Base-by-base conservation (phyloP, 2,797 vertebrate genomes). In the Sebastes kiyomatsui region DNA sequence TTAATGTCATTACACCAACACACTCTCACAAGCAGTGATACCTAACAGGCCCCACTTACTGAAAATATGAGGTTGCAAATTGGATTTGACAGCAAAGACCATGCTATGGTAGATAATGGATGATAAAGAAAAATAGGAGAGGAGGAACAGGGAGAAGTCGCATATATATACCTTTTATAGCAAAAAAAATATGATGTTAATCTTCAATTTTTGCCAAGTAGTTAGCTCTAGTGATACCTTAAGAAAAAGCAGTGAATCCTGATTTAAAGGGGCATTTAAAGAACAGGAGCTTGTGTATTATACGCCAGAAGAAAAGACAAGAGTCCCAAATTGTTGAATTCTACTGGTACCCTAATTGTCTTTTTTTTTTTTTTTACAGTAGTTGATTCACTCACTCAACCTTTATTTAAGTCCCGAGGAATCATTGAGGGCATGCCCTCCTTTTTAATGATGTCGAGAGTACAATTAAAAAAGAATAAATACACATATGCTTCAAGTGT, bases 1-100 rank as follows among this genome's bases (percentile, higher is more conserved):
- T 78, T 77, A 58, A 73, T 77, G 59, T 75, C 65, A 72, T 72
- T 65, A 59, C 61, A 60, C 28, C 30, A 32, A 30, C 16, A 42
- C 70, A 67, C 55, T 61, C 38, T 77, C 62, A 61, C 18, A 30
- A 69, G 65, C 59, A 38, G 70, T 22, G 20, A 72, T 60, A 60
- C 42, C 54, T 49, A 22, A 56, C 49, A 38, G 27, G 30, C 56
- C 35, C 59, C 22, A 33, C 59, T 30, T 25, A 30, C 65, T 69
- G 28, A 83, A 70, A 70, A 42, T 65, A 46, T 60, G 66, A 55
- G 38, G 22, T 10, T 66, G 54, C 42, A 66, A 76, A 75, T 76
- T 72, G 42, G 54, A 67, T 67, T 67, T 61, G 61, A 76, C 73
- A 72, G 42, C 18, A 20, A 30, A 64, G 58, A 59, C 72, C 49